phyloP scores from a whole-genome alignment of 2,113 vertebrate species.

The Rana temporaria region DNA sequence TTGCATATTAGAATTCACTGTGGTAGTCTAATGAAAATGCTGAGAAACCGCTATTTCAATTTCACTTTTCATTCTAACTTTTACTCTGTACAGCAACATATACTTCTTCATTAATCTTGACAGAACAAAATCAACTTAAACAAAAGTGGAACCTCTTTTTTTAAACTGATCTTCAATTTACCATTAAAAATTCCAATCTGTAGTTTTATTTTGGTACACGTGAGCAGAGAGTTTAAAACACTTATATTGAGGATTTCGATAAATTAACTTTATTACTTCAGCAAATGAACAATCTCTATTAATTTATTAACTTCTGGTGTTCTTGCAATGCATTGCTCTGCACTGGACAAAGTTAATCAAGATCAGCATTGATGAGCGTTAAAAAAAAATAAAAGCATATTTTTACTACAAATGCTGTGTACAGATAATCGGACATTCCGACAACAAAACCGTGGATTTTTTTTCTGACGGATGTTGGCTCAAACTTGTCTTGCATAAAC shows the following conservation, averaged over 20 bases:
- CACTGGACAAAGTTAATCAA: slow-evolving; percentile 50
- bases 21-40: slow-evolving; percentile 73
- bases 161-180: slow-evolving; percentile 13
- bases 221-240: slow-evolving; percentile 11
- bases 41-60: slow-evolving; percentile 77
- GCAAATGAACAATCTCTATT: slow-evolving; percentile 39
- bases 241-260: slow-evolving; percentile 21
- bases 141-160: accelerated
- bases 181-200: not conserved
- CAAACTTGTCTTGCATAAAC: no score
- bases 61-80: slow-evolving; percentile 76
- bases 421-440: no score
- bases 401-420: no score
- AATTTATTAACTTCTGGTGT: slow-evolving; percentile 23
- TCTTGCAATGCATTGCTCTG: slow-evolving; percentile 5
- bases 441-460: no score
- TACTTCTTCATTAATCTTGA: slow-evolving; percentile 70
- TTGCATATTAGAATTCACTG: slow-evolving; percentile 70
- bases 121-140: not conserved
- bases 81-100: slow-evolving; percentile 76
- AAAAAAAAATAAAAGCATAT: slow-evolving; percentile 13
- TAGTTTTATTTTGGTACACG: not conserved
- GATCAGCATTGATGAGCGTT: slow-evolving; percentile 49
- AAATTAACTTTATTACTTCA: slow-evolving; percentile 26
- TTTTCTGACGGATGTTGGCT: no score